phyloP scores from a whole-genome alignment of 2,113 vertebrate species.

The Rhea pennata region DNA sequence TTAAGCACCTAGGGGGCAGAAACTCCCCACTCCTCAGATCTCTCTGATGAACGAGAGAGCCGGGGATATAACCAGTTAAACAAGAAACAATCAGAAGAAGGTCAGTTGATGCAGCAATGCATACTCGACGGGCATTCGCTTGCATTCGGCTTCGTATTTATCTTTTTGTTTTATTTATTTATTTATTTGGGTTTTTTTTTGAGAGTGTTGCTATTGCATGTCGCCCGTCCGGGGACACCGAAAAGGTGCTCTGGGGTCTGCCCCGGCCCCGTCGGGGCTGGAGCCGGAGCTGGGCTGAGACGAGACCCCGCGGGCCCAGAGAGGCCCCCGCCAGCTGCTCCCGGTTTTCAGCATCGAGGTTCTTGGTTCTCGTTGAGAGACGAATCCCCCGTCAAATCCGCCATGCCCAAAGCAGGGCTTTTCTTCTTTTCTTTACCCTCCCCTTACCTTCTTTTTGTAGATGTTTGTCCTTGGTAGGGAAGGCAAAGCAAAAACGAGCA shows the following conservation, averaged over 20 bases:
- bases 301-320: neutral
- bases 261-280: neutral
- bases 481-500: neutral
- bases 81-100: conserved; percentile 31
- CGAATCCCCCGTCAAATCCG: neutral
- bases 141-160: neutral
- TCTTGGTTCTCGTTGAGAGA: neutral
- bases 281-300: neutral
- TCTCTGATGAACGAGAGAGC: conserved; percentile 9
- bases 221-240: neutral
- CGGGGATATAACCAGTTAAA: conserved; percentile 53
- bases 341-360: rapidly evolving
- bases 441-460: neutral
- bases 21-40: conserved; percentile 62
- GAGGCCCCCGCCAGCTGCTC: neutral
- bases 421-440: neutral
- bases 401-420: rapidly evolving
- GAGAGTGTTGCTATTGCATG: neutral
- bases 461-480: neutral
- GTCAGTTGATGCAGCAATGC: neutral
- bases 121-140: neutral
- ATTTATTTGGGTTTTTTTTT: neutral
- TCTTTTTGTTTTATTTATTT: neutral
- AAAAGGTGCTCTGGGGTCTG: neutral
- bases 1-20: conserved; percentile 74